phyloP scores from a whole-genome alignment of 2,797 vertebrate species.

The Argentina silus region DNA sequence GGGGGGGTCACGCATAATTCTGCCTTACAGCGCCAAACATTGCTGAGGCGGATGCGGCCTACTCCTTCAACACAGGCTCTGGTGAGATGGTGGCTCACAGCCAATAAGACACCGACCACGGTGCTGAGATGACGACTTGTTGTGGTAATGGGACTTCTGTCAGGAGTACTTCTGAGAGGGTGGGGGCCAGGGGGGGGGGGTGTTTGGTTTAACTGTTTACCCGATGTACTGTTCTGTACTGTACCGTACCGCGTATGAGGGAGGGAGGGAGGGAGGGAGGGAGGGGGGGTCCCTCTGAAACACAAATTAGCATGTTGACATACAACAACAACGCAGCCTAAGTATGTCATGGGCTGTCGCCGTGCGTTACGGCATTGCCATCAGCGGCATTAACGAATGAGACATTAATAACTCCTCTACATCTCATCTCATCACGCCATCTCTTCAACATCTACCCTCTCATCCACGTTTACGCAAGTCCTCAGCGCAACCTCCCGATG shows the following conservation, averaged over 20 bases:
- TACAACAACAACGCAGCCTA: constrained; percentile 76
- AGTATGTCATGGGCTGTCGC: constrained; percentile 63
- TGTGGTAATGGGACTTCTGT: constrained; percentile 61
- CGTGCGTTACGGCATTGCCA: constrained; percentile 67
- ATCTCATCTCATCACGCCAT: no score
- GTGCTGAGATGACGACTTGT: constrained; percentile 49
- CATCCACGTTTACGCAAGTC: no score
- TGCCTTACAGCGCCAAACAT: constrained; percentile 57
- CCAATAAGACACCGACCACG: constrained; percentile 30
- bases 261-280: constrained; percentile 69
- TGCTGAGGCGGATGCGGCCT: constrained; percentile 23
- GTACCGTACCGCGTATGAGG: constrained; percentile 57
- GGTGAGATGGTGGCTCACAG: neutral
- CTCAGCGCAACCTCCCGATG: no score
- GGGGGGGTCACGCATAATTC: constrained; percentile 68
- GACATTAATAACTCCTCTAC: constrained; percentile 23
- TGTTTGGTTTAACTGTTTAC: no score
- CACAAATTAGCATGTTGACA: constrained; percentile 78
- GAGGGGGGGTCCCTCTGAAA: constrained; percentile 72
- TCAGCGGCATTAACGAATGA: neutral
- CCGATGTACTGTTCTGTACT: no score
- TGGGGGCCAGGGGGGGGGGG: constrained; percentile 63
- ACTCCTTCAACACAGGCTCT: constrained; percentile 36
- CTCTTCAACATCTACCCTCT: no score
- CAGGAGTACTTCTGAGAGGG: constrained; percentile 68